phyloP scores from a whole-genome alignment of 2,888 invertebrate species.

The Cheilosia soror region DNA sequence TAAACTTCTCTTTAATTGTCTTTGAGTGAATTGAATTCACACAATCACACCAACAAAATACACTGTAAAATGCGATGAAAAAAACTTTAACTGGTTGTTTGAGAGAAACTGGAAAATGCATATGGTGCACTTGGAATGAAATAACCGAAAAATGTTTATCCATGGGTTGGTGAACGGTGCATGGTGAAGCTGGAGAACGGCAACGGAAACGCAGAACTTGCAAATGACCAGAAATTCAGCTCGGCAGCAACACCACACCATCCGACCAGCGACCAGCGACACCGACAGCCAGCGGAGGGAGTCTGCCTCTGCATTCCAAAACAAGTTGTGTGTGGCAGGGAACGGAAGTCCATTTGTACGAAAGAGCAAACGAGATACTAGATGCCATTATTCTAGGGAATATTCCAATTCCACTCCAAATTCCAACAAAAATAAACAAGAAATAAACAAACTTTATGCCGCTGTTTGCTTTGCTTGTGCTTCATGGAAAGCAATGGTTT shows the following conservation, averaged over 20 bases:
- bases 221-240: neutral
- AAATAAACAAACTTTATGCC: conserved; percentile 47
- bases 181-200: neutral
- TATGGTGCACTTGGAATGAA: too few relatives aligned
- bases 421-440: conserved; percentile 54
- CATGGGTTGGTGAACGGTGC: too few relatives aligned
- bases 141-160: too few relatives aligned
- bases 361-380: conserved; percentile 35
- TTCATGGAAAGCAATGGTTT: conserved; percentile 2
- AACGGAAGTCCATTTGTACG: neutral
- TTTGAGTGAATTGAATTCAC: too few relatives aligned
- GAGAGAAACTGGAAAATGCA: too few relatives aligned
- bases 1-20: too few relatives aligned
- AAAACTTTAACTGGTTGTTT: too few relatives aligned
- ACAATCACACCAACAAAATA: too few relatives aligned
- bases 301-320: conserved; percentile 15
- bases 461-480: conserved; percentile 4
- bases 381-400: conserved; percentile 5
- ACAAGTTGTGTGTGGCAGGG: conserved; percentile 48
- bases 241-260: neutral
- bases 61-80: too few relatives aligned
- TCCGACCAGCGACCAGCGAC: neutral
- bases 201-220: neutral
- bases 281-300: neutral
- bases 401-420: conserved; percentile 48